A percentile compares a stretch with the other conserved stretches of the same genome.
Conservation (phyloP, 2,113 vertebrate species). For the Campylomormyrus numenius region DNA sequence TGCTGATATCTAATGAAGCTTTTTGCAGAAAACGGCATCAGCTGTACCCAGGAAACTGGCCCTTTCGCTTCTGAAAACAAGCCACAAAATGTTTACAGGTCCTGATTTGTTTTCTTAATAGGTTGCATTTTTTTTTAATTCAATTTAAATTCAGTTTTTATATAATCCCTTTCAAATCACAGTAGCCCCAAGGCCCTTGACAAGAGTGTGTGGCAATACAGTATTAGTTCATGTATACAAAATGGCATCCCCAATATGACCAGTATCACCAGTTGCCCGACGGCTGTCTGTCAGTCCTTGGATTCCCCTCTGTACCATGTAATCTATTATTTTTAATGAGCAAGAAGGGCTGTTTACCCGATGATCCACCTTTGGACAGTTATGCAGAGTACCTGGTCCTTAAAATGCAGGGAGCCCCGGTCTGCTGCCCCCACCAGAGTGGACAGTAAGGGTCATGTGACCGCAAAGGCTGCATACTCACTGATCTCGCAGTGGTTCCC, state of each 20-base stretch:
- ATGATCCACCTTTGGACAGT: background rate
- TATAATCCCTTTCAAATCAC: background rate
- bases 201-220: background rate
- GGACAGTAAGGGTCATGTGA: background rate
- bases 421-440: background rate
- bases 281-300: background rate
- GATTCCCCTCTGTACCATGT: background rate
- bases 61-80: background rate
- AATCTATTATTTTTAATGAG: background rate
- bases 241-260: background rate
- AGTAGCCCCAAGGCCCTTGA: background rate
- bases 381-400: background rate
- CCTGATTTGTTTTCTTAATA: background rate
- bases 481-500: constrained; percentile 77
- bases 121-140: background rate
- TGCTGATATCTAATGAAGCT: background rate
- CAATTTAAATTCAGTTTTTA: background rate
- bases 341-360: background rate
- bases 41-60: background rate
- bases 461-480: constrained; percentile 52
- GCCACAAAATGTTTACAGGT: background rate
- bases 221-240: background rate
- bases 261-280: background rate
- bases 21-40: background rate
- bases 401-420: background rate